These are phyloP conservation scores for Cirrhinus molitorella DNA, from an alignment of 2,797 vertebrate species.

Conservation along the genomic window DNA sequence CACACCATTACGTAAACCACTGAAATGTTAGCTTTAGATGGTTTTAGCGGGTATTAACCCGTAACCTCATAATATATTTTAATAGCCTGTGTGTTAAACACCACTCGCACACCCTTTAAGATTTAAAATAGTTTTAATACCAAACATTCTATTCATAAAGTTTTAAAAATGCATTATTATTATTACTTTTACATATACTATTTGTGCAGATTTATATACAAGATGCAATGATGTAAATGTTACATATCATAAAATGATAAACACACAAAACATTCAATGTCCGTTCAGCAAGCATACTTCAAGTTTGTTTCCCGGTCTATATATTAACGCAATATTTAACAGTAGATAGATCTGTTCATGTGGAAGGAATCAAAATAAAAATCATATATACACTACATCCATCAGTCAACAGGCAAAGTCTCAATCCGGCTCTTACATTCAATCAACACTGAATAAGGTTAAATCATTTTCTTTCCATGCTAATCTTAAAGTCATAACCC, in stretches of 20 bases:
- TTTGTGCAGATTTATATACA: slow-evolving; percentile 70
- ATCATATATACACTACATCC: slow-evolving; percentile 9
- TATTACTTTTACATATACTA: slow-evolving; percentile 57
- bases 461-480: neutral
- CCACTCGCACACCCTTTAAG: neutral
- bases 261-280: slow-evolving; percentile 69
- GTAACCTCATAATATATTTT: neutral
- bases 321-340: slow-evolving; percentile 20
- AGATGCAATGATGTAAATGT: slow-evolving; percentile 59
- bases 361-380: slow-evolving; percentile 2
- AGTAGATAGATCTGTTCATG: slow-evolving; percentile 12
- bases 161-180: slow-evolving; percentile 53
- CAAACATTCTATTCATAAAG: slow-evolving; percentile 52
- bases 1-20: neutral
- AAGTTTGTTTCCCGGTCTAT: slow-evolving; percentile 3
- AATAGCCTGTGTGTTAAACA: neutral
- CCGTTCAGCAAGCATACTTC: slow-evolving; percentile 59
- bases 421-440: neutral
- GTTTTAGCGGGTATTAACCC: neutral
- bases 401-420: slow-evolving; percentile 7
- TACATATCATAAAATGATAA: slow-evolving; percentile 63
- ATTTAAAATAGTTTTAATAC: slow-evolving; percentile 55
- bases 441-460: neutral
- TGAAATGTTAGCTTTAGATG: neutral
- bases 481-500: neutral